These are phyloP conservation scores for Neoniphon sammara DNA, from an alignment of 2,797 vertebrate species.

Conservation along the genomic window DNA sequence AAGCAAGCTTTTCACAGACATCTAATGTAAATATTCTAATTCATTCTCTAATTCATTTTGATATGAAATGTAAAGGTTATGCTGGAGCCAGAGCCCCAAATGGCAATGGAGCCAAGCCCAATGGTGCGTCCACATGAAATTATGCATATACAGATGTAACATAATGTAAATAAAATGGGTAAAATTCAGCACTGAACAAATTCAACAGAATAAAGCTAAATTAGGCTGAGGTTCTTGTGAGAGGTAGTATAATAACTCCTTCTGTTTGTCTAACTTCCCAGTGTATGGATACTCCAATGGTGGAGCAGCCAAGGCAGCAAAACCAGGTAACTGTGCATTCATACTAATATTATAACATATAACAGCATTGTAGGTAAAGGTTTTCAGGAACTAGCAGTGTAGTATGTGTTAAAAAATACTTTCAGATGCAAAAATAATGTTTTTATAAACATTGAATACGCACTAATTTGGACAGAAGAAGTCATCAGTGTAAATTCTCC, in stretches of 20 bases:
- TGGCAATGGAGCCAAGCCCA: conserved; percentile 49
- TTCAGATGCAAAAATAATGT: too few species aligned
- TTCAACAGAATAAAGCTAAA: too few species aligned
- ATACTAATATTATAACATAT: neutral
- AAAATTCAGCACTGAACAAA: too few species aligned
- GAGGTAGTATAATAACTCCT: neutral
- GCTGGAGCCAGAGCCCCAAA: conserved; percentile 33
- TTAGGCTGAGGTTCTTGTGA: neutral
- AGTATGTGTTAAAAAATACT: too few species aligned
- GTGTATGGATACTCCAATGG: conserved; percentile 55
- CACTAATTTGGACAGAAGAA: too few species aligned
- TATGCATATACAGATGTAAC: too few species aligned
- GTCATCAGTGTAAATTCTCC: neutral
- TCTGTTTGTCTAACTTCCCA: conserved; percentile 29
- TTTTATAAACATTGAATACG: too few species aligned
- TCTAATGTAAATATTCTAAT: neutral
- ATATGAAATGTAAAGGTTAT: conserved; percentile 36
- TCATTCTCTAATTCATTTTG: neutral
- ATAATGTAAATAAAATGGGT: too few species aligned
- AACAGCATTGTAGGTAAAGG: too few species aligned
- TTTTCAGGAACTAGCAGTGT: too few species aligned
- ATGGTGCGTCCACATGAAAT: conserved; percentile 39
- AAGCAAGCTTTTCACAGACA: neutral
- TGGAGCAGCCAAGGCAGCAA: conserved; percentile 47
- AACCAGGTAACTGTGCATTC: conserved; percentile 45